Evolutionary conservation across 2,797 vertebrate species (phyloP).

Genomic region (Pseudochirops corinnae): DNA sequence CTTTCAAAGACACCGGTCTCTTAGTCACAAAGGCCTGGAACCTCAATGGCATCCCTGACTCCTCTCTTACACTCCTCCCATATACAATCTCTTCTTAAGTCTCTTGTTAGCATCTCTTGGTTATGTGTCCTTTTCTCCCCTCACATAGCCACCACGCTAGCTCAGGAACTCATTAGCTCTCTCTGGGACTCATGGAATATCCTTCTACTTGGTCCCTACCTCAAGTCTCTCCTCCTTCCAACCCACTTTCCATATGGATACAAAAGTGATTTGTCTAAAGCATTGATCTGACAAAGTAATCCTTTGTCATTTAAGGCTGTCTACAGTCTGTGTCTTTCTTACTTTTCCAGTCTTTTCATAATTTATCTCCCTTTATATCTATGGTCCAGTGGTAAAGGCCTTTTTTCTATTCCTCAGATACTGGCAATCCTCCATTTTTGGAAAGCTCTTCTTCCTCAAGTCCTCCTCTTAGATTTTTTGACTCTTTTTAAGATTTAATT

Average conservation of each 20-base stretch:
- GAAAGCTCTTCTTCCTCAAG: neutral
- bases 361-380: neutral
- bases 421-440: neutral
- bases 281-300: neutral
- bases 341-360: neutral
- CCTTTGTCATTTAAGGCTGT: neutral
- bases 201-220: neutral
- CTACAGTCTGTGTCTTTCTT: neutral
- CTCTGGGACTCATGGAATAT: neutral
- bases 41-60: neutral
- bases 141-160: neutral
- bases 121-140: neutral
- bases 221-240: neutral
- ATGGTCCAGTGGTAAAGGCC: neutral
- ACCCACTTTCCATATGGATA: neutral
- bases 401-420: neutral
- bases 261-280: neutral
- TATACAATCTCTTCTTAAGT: neutral
- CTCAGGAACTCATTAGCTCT: neutral
- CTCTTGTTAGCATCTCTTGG: neutral
- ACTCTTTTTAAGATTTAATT: neutral
- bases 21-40: neutral
- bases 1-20: neutral
- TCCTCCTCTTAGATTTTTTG: neutral
- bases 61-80: neutral